Evolutionary conservation across 2,888 invertebrate genomes (phyloP).

Genomic region (Microctonus brassicae): DNA sequence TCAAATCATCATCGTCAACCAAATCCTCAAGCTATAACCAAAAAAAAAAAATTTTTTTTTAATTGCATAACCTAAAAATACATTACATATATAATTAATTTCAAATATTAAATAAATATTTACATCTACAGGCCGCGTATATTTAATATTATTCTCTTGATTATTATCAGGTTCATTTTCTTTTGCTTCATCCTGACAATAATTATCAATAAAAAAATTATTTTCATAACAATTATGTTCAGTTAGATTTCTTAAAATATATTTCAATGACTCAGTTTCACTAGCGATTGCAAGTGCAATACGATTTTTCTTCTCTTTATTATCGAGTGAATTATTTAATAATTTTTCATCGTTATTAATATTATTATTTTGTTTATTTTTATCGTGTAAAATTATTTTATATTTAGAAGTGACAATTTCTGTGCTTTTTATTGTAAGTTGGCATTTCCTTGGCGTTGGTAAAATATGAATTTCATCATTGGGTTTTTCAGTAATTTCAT

Average conservation of each 20-base stretch:
- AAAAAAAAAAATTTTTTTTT: not conserved
- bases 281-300: conserved; percentile 2
- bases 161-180: not conserved
- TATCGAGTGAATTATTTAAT: not conserved
- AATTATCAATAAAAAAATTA: not conserved
- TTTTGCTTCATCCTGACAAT: not conserved
- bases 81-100: not conserved
- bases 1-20: conserved; percentile 40
- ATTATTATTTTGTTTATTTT: not conserved
- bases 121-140: conserved; percentile 23
- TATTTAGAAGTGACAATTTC: conserved; percentile 48
- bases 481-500: not conserved
- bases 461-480: not conserved
- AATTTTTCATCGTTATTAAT: conserved; percentile 13
- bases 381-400: conserved; percentile 42
- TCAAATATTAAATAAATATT: not conserved
- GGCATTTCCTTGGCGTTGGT: conserved; percentile 16
- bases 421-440: conserved; percentile 45
- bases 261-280: conserved; percentile 27
- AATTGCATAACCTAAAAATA: not conserved
- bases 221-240: not conserved
- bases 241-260: conserved; percentile 22
- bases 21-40: conserved; percentile 47
- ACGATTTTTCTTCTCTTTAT: not conserved
- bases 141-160: not conserved